Conservation (phyloP, 2,888 invertebrate genomes). For the Podabrus alpinus region DNA sequence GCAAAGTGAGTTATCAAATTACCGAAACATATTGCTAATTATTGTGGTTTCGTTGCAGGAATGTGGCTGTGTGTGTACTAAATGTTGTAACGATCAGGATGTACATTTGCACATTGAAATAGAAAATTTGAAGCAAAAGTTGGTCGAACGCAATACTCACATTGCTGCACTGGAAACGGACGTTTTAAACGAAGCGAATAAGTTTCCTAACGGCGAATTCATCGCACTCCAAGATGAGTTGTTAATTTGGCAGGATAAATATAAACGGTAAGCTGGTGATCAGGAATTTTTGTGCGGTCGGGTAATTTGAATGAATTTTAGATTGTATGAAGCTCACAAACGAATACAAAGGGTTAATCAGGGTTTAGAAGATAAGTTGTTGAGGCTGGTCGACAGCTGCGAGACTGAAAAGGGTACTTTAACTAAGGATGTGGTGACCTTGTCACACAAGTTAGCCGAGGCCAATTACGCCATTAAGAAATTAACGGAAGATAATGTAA, state of each 20-base stretch:
- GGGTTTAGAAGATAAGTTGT: conserved; percentile 89
- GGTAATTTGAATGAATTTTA: conserved; percentile 48
- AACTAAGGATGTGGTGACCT: conserved; percentile 83
- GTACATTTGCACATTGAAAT: conserved; percentile 85
- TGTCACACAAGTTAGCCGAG: conserved; percentile 82
- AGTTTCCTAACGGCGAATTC: conserved; percentile 67
- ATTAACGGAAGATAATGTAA: conserved; percentile 85
- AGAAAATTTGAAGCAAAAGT: conserved; percentile 80
- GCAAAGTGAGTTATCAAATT: neutral
- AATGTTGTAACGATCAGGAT: conserved; percentile 57
- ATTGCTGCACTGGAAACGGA: conserved; percentile 86
- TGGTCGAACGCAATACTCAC: conserved; percentile 81
- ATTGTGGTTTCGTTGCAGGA: conserved; percentile 51
- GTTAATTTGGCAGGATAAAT: conserved; percentile 89
- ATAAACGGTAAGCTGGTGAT: conserved; percentile 68
- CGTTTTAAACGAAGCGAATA: conserved; percentile 70
- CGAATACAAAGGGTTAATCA: conserved; percentile 93
- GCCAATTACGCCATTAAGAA: conserved; percentile 83
- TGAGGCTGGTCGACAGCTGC: conserved; percentile 90
- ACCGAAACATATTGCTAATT: neutral
- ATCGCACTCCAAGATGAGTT: conserved; percentile 82
- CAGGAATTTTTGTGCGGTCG: neutral
- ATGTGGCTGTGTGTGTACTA: conserved; percentile 65
- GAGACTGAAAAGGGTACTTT: conserved; percentile 86
- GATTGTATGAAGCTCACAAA: conserved; percentile 90